These are phyloP conservation scores for Scaptomyza graminum DNA, from an alignment of 1,140 invertebrate species.

Conservation along the genomic window DNA sequence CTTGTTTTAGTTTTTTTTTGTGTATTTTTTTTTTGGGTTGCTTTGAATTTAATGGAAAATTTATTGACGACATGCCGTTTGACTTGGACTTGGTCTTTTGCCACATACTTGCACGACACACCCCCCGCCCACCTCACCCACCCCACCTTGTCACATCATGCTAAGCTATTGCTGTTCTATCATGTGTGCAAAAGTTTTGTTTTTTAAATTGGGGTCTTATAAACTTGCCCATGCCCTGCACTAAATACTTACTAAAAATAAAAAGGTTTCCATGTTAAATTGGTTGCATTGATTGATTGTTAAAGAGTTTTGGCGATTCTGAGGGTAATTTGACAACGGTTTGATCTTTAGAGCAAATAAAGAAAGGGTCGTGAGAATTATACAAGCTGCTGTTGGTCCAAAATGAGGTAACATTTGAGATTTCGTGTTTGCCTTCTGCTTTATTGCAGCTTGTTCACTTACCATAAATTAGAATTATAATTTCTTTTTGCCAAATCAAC, in stretches of 20 bases:
- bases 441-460: constrained; percentile 56
- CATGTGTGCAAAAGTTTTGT: constrained; percentile 74
- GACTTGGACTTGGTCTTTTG: constrained; percentile 77
- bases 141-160: background rate
- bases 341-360: constrained; percentile 24
- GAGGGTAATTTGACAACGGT: constrained; percentile 21
- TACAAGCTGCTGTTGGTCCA: constrained; percentile 18
- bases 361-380: constrained; percentile 32
- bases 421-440: background rate
- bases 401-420: background rate
- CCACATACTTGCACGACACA: constrained; percentile 38
- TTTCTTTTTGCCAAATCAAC: constrained; percentile 78
- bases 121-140: constrained; percentile 14
- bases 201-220: constrained; percentile 69
- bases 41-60: constrained; percentile 81
- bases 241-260: constrained; percentile 62
- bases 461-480: constrained; percentile 78
- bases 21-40: constrained; percentile 68
- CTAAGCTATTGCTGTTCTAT: constrained; percentile 45
- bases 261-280: constrained; percentile 15
- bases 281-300: constrained; percentile 52
- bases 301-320: constrained; percentile 17
- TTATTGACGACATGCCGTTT: constrained; percentile 81
- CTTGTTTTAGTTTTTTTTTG: constrained; percentile 22
- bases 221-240: constrained; percentile 66